phyloP scores from a whole-genome alignment of 1,140 invertebrate species.

The Nephotettix cincticeps region DNA sequence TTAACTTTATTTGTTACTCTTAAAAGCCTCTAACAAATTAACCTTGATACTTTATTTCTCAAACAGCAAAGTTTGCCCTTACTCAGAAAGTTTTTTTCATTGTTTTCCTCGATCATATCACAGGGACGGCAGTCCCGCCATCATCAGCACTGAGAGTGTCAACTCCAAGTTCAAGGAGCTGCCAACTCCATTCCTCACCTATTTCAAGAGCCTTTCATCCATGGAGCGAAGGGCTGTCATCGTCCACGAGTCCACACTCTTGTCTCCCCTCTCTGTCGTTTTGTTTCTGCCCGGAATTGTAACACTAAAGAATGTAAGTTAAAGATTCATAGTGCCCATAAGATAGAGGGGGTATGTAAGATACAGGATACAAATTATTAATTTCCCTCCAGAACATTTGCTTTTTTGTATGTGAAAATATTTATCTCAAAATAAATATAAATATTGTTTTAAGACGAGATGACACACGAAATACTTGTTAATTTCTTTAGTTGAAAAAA shows the following conservation, averaged over 20 bases:
- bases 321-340: no score
- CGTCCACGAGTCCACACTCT: conserved; percentile 52
- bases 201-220: conserved; percentile 51
- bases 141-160: conserved; percentile 55
- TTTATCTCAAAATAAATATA: not conserved
- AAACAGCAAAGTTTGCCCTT: no score
- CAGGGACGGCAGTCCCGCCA: conserved; percentile 50
- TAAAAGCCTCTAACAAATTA: no score
- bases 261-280: conserved; percentile 54
- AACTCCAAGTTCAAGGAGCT: conserved; percentile 52
- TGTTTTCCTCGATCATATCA: no score
- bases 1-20: no score
- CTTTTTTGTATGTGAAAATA: not conserved
- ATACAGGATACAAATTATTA: not conserved
- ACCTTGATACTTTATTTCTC: no score
- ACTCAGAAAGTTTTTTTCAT: no score
- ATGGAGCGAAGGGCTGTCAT: conserved; percentile 49
- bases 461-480: not conserved
- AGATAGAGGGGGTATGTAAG: no score
- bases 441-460: not conserved
- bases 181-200: conserved; percentile 46
- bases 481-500: not conserved
- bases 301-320: conserved; percentile 29
- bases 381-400: not conserved
- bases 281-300: conserved; percentile 47